Base-by-base conservation (phyloP, 1,140 invertebrate species). In the Harpegnathos saltator region DNA sequence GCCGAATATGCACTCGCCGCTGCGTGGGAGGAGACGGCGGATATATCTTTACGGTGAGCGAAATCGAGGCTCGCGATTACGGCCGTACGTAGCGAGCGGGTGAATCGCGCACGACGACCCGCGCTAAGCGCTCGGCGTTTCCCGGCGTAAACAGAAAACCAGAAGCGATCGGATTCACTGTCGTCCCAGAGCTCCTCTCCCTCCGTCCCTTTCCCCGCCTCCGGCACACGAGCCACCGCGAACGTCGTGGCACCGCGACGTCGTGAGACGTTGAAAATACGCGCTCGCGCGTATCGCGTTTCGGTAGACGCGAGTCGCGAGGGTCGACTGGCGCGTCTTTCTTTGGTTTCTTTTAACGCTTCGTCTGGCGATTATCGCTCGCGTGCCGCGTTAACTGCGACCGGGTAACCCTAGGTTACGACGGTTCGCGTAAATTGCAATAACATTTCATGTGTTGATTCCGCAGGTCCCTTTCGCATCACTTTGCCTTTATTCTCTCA, bases 41-140 rank as follows among this genome's bases (percentile, higher is more conserved):
- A 17, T 59, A 54, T 85, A 66, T 85, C 66, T 83, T 83, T 68
- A 68, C 58, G 84, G 26, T 63, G 14, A n/a, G 3, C 52, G 48
- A 83, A 86, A 86, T 83, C 54, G 52, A 56, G 33, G 52, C 12
- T 71, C 24, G 54, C 44, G 71, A 83, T 86, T 87, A 59, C 29
- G 54, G 29, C 15, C 52, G 59, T 12, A 14, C 19, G 24, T 81
- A 84, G 82, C 33, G 63, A 74, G 52, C 7, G 52, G 63, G 38
- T 38, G 62, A 82, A 80, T 80, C 54, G 65, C 69, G 38, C 56
- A 63, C 82, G 62, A 56, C 26, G 44, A 52, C 22, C 52, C 2
- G 4, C 33, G 52, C n/a, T n/a, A n/a, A n/a, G n/a, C n/a, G n/a
- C n/a, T n/a, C n/a, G 65, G 48, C 75, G 69, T 80, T 80, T 80